These are phyloP conservation scores for Enteromius argenteus DNA, from an alignment of 2,797 vertebrate genomes.

Conservation along the genomic window DNA sequence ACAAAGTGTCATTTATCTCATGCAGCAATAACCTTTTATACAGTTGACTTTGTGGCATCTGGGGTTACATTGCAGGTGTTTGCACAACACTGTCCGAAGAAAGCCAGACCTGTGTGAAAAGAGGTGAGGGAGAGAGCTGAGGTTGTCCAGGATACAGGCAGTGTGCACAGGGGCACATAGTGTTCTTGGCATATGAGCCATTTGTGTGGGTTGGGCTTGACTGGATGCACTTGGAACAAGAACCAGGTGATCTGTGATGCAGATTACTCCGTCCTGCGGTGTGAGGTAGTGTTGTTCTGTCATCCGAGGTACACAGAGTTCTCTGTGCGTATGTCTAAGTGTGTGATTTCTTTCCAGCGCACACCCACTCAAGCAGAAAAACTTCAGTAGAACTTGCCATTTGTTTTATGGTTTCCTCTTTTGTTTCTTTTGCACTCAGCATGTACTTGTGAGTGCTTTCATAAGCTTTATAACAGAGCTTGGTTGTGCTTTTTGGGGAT, in stretches of 20 bases:
- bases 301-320: conserved; percentile 21
- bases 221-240: conserved; percentile 37
- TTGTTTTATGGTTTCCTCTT: conserved; percentile 18
- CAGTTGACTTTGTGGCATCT: conserved; percentile 40
- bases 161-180: conserved; percentile 32
- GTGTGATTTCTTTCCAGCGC: not conserved
- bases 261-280: conserved; percentile 35
- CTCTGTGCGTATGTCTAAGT: conserved; percentile 1
- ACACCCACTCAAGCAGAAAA: conserved; percentile 34
- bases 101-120: conserved; percentile 41
- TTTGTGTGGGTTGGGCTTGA: conserved; percentile 37
- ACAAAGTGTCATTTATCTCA: conserved; percentile 12
- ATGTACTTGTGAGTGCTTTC: conserved; percentile 1
- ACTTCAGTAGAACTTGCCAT: not conserved
- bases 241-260: conserved; percentile 44
- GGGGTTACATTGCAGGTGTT: conserved; percentile 45
- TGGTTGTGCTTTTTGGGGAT: not conserved
- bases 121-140: conserved; percentile 27
- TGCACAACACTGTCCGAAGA: conserved; percentile 46
- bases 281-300: conserved; percentile 42
- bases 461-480: conserved; percentile 12
- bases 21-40: conserved; percentile 32
- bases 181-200: conserved; percentile 52
- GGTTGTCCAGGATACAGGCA: conserved; percentile 36
- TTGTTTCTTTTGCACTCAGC: conserved; percentile 3